Evolutionary conservation across 2,888 invertebrate genomes (phyloP).

Genomic region (Scaptomyza reducta): DNA sequence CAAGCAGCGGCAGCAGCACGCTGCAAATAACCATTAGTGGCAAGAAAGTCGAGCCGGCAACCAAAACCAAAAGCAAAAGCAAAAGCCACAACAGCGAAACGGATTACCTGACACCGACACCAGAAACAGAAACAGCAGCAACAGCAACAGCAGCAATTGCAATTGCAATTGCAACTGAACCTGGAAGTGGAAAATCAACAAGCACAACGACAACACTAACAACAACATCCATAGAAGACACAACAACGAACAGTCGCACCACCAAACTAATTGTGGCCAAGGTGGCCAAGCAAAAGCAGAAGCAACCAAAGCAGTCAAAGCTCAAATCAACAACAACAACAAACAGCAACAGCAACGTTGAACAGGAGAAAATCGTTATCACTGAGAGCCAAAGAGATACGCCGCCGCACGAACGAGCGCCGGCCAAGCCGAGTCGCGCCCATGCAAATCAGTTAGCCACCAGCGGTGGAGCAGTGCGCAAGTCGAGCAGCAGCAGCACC

Average conservation of each 20-base stretch:
- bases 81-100: conserved; percentile 66
- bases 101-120: conserved; percentile 71
- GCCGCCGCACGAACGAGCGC: conserved; percentile 83
- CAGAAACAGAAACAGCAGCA: conserved; percentile 13
- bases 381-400: conserved; percentile 83
- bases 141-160: conserved; percentile 17
- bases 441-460: conserved; percentile 50
- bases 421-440: conserved; percentile 81
- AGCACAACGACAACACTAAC: conserved; percentile 46
- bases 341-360: neutral
- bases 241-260: conserved; percentile 46
- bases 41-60: conserved; percentile 77
- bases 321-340: neutral
- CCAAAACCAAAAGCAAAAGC: conserved; percentile 43
- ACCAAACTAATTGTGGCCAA: conserved; percentile 76
- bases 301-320: conserved; percentile 18
- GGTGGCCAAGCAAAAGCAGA: conserved; percentile 40
- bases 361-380: conserved; percentile 78
- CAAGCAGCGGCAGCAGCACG: conserved; percentile 64
- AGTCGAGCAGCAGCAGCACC: conserved; percentile 44
- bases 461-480: conserved; percentile 61
- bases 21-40: conserved; percentile 83
- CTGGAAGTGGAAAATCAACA: conserved; percentile 18
- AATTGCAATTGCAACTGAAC: conserved; percentile 26
- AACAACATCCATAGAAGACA: conserved; percentile 43